Base-by-base conservation (phyloP, 2,888 invertebrate species). In the Athripsodes cinereus region DNA sequence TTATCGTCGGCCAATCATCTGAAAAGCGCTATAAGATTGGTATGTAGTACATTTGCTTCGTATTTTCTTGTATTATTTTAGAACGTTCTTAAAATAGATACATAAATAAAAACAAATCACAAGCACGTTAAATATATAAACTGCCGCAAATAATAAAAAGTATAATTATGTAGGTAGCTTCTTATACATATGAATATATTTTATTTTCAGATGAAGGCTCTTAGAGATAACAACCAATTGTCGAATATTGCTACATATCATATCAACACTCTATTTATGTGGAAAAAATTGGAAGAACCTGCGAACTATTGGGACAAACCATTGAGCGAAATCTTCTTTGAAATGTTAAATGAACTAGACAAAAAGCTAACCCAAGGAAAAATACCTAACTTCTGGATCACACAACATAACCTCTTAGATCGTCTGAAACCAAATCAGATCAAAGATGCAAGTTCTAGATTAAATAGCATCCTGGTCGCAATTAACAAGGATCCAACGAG, bases 191-290 rank as follows among this genome's bases (percentile, higher is more conserved):
- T n/a, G n/a, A n/a, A 26, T 26, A 6, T 26, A 26, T 26, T 26
- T 26, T 6, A 26, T 40, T 50, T 50, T 26, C 20, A 50, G 50
- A 26, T 57, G 46, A 57, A 57, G 22, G 31, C 26, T 18, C 47
- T 57, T 3, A 22, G 57, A 21, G 57, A 57, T 18, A n/a, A 5
- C 21, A 16, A 47, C 2, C n/a, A 47, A 8, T 50, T 57, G 20
- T 26, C 52, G 1, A 52, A 52, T 20, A 52, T 57, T n/a, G 44
- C 52, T 13, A 57, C 51, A 26, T 57, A 57, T 31, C 52, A 44
- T 22, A 57, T 57, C 10, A 57, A 57, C 26, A 57, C 52, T 19
- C 21, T 57, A 1, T 57, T 57, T 34, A 20, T 57, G 31, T 57
- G 52, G 57, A 51, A 57, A 57, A 44, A n/a, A 10, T 20, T 22